Evolutionary conservation across 2,797 vertebrate genomes (phyloP), one percentile per base, ranked within the genome.

Genomic region (Craterocephalus amniculus): DNA sequence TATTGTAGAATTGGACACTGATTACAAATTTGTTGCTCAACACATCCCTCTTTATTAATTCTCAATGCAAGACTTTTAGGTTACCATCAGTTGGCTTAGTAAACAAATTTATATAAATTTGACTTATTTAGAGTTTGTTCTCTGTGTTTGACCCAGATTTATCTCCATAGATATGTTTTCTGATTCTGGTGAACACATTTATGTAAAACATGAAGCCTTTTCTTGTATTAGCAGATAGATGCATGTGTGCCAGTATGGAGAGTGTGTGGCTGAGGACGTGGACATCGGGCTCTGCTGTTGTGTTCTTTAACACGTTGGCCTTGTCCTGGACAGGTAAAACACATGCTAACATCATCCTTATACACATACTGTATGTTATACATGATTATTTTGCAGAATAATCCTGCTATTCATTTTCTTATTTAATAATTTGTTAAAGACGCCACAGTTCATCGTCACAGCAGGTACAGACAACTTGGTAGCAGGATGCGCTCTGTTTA

Each of bases 321-420:
- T 88, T 93, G 83, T 90, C 89, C 65, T 92, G 89, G 87, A 81
- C 93, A 87, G 94, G 94, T 95, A 67, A 85, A 82, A 43, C 36
- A 36, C 31, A 48, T n/a, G 16, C 16, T 12, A 35, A 9, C 34
- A 57, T 3, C 20, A 1, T 20, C 34, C 11, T 22, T 11, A 10
- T 8, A 0, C n/a, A 3, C 12, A 24, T 43, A n/a, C n/a, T n/a
- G n/a, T n/a, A 14, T 9, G 9, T 14, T 2, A 31, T 20, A 43
- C 29, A 11, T 4, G 11, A 0, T 31, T 26, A 7, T 38, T 38
- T 58, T n/a, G 8, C 14, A 22, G 20, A 6, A 22, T 6, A 13
- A 34, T 13, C 11, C 1, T 58, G 18, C 24, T 22, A 7, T 35
- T 36, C 9, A 10, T 11, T 11, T 32, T 20, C 26, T 56, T 6